These are phyloP conservation scores for Dione vanillae DNA, from an alignment of 2,888 invertebrate genomes.

Conservation along the genomic window DNA sequence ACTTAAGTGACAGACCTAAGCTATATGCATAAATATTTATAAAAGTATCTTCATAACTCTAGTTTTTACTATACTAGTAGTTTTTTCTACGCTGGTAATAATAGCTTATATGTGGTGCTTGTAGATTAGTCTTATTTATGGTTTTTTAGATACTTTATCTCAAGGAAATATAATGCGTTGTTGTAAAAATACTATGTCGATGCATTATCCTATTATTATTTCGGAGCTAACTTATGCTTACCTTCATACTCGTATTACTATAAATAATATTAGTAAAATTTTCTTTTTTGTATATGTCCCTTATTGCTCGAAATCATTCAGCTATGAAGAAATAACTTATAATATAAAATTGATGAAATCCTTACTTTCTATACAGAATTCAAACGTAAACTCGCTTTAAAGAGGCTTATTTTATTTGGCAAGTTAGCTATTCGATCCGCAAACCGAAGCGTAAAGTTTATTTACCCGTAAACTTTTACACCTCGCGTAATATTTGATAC, in stretches of 20 bases:
- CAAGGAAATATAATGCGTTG: too few relatives aligned
- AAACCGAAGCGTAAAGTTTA: slow-evolving; percentile 32
- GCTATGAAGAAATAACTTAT: background rate
- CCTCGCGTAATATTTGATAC: slow-evolving; percentile 32
- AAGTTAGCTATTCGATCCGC: slow-evolving; percentile 33
- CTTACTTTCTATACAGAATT: slow-evolving; percentile 8
- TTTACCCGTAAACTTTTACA: slow-evolving; percentile 36
- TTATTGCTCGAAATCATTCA: background rate
- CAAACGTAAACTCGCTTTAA: slow-evolving; percentile 11
- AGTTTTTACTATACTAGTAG: slow-evolving; percentile 51
- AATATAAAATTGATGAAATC: slow-evolving; percentile 1
- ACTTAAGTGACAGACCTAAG: slow-evolving; percentile 2
- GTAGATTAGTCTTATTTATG: too few relatives aligned
- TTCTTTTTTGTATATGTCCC: too few relatives aligned
- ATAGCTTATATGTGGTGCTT: too few relatives aligned
- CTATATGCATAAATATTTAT: slow-evolving; percentile 58
- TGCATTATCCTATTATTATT: background rate
- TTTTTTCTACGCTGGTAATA: background rate
- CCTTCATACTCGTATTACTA: too few relatives aligned
- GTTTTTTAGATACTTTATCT: too few relatives aligned
- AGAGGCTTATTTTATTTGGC: slow-evolving; percentile 26
- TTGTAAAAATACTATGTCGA: too few relatives aligned
- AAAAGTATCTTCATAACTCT: slow-evolving; percentile 60
- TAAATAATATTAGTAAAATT: too few relatives aligned
- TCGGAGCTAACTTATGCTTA: too few relatives aligned